Evolutionary conservation across 2,113 vertebrate genomes (phyloP), one percentile per base, ranked within the genome.

Genomic region (Tragelaphus strepsiceros): DNA sequence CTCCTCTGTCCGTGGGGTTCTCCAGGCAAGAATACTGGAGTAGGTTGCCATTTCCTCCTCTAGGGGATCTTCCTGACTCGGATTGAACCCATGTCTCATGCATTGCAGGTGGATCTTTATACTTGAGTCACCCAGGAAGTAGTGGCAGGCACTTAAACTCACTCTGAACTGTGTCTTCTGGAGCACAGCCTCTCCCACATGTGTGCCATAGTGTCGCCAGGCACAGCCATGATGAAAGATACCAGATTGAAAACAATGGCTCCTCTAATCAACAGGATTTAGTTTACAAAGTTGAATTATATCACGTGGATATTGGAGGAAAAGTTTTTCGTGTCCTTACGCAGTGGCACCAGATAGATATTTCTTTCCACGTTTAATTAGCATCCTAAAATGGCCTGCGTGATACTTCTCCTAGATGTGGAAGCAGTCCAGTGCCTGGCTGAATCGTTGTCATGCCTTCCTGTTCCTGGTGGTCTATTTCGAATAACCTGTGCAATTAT

Each of bases 391-490:
- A 95, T 94, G 54, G 96, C 82, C 62, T 97, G 81, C 89, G 62
- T 62, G 95, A 94, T 96, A 53, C 82, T 95, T 90, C 98, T 1
- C 96, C 71, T 94, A 97, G 88, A 67, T 94, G 88, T 28, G 77
- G 94, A 97, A 96, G 71, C 86, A 12, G 86, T 98, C 87, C 71
- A 97, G 93, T 86, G 89, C 22, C 56, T 98, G 96, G 32, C 88
- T 89, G 90, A 90, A 77, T 91, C 85, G 12, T 92, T 97, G 71
- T 84, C 96, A 92, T 95, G 93, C 82, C 88, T 98, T 96, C 58
- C 90, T 56, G 64, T 94, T 96, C 62, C 82, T 90, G 58, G 54
- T 96, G 54, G 90, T 95, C 96, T 97, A n/a, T 90, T 98, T 98
- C 94, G 93, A 90, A 92, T 97, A 96, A 94, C 49, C 77, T 30